Conservation (phyloP, 2,797 vertebrate genomes). For the Neosilurus hyrtlii region DNA sequence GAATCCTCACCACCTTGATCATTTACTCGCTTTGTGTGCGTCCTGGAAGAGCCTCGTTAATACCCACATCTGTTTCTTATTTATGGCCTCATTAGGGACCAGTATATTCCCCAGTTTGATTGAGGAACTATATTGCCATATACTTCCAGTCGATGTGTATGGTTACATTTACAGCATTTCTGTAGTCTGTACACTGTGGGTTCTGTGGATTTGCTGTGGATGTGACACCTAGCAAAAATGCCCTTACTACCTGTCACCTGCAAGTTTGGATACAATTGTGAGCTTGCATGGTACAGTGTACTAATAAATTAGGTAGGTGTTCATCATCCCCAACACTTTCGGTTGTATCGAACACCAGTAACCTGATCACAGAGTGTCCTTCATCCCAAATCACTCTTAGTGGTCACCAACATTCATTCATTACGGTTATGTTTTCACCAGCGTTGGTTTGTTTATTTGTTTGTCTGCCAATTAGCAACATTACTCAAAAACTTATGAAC, state of each 20-base stretch:
- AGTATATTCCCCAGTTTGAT: not conserved
- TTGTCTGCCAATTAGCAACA: too few species aligned
- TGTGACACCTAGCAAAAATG: not conserved
- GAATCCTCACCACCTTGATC: not conserved
- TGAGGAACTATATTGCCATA: not conserved
- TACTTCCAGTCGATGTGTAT: too few species aligned
- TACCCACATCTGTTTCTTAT: conserved; percentile 18
- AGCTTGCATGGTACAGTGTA: not conserved
- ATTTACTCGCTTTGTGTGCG: not conserved
- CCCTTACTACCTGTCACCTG: not conserved
- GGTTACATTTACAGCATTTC: not conserved
- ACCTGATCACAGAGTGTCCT: not conserved
- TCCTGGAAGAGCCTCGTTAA: not conserved
- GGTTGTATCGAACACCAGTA: not conserved
- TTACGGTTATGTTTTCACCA: too few species aligned
- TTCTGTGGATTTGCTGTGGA: not conserved
- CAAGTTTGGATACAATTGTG: not conserved
- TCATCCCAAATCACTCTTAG: not conserved
- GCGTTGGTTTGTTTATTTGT: too few species aligned
- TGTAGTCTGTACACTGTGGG: not conserved
- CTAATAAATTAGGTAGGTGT: not conserved
- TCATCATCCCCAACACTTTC: not conserved
- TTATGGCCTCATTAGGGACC: not conserved
- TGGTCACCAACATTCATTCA: not conserved
- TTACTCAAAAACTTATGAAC: too few species aligned